A percentile compares a stretch with the other conserved stretches of the same genome.
These are phyloP conservation scores for Marronus borbonicus DNA, from an alignment of 2,888 invertebrate species.

Conservation along the genomic window DNA sequence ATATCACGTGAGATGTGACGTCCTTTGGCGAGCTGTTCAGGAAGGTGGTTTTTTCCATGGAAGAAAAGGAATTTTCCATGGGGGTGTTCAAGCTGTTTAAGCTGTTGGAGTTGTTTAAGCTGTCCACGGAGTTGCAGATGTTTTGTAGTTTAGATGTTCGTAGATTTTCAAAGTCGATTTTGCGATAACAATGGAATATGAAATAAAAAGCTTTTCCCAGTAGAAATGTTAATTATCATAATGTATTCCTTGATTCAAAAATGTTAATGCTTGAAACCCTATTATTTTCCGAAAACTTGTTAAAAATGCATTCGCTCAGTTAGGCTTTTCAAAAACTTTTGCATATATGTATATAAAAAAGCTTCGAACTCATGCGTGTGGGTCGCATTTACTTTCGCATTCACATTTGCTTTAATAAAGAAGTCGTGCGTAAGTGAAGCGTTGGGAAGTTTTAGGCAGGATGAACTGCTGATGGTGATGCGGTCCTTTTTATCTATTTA, in stretches of 20 bases:
- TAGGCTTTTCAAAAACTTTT: not conserved
- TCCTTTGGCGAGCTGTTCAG: too few relatives aligned
- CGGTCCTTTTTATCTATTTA: slow-evolving; percentile 54
- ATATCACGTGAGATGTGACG: too few relatives aligned
- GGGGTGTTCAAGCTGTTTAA: too few relatives aligned
- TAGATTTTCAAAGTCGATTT: too few relatives aligned
- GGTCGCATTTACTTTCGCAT: slow-evolving; percentile 7
- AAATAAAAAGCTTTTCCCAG: too few relatives aligned
- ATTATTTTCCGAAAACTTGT: not conserved
- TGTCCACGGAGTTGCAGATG: too few relatives aligned
- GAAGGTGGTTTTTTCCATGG: too few relatives aligned
- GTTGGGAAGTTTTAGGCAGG: not conserved
- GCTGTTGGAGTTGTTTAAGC: too few relatives aligned
- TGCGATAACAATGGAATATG: too few relatives aligned
- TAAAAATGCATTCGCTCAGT: not conserved
- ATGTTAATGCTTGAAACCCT: not conserved
- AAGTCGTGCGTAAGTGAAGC: slow-evolving; percentile 18
- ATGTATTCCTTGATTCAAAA: not conserved
- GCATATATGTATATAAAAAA: slow-evolving; percentile 22
- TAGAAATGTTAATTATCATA: not conserved
- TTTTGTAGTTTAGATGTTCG: too few relatives aligned
- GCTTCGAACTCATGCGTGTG: not conserved
- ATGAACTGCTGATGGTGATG: slow-evolving; percentile 31
- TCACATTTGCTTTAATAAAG: slow-evolving; percentile 35
- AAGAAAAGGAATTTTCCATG: too few relatives aligned